Evolutionary conservation across 1,140 invertebrate genomes (phyloP).

Genomic region (Pteromalus puparum): DNA sequence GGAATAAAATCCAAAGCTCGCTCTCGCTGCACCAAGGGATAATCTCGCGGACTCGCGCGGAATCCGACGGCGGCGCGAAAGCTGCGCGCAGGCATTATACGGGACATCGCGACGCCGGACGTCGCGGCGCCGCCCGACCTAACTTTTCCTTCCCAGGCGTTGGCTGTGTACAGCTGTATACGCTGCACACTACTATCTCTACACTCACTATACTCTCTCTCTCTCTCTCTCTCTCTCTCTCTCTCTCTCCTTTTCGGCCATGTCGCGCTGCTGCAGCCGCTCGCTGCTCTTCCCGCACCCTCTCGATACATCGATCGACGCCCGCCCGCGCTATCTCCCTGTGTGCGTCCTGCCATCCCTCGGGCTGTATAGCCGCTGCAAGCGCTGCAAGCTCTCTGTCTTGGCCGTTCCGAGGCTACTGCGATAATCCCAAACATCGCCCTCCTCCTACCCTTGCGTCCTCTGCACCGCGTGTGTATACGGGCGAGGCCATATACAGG

Average conservation of each 20-base stretch:
- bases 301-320: slow-evolving; percentile 48
- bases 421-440: slow-evolving; percentile 45
- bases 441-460: background rate
- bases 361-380: background rate
- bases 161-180: background rate
- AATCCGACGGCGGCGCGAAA: background rate
- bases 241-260: slow-evolving; percentile 42
- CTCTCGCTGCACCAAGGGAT: background rate
- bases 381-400: background rate
- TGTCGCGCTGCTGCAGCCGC: background rate
- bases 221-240: slow-evolving; percentile 7
- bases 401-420: slow-evolving; percentile 15
- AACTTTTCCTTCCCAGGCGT: slow-evolving; percentile 33
- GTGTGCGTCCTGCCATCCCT: background rate
- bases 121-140: slow-evolving; percentile 49
- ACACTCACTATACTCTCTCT: background rate
- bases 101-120: slow-evolving; percentile 54
- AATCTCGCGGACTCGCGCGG: background rate
- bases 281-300: background rate
- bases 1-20: background rate
- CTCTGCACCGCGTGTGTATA: background rate
- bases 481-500: background rate
- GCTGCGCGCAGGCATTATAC: background rate
- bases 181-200: background rate
- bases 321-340: background rate